A percentile compares a stretch with the other conserved stretches of the same genome.
These are phyloP conservation scores for Cotesia congregata DNA, from an alignment of 2,888 invertebrate genomes.

Conservation along the genomic window DNA sequence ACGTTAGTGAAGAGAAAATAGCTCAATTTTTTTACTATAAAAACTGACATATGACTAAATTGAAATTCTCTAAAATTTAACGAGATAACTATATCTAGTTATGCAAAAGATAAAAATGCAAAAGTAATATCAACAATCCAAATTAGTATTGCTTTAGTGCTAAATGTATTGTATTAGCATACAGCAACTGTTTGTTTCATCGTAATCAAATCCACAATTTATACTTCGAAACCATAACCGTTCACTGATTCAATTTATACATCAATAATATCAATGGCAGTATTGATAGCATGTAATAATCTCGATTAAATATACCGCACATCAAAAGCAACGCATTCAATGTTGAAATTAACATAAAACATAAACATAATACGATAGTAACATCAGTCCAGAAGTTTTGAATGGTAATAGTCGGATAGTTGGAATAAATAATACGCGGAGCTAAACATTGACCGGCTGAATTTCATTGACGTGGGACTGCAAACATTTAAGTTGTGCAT, in stretches of 20 bases:
- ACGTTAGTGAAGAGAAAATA: too few species aligned
- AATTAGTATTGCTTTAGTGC: too few species aligned
- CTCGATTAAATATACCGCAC: not conserved
- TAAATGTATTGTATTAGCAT: too few species aligned
- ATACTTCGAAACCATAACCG: not conserved
- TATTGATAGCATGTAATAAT: not conserved
- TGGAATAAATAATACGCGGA: not conserved
- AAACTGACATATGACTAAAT: too few species aligned
- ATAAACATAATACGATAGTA: not conserved
- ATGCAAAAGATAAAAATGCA: too few species aligned
- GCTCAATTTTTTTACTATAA: too few species aligned
- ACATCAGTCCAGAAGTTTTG: not conserved
- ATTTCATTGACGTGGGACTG: too few species aligned
- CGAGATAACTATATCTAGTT: too few species aligned
- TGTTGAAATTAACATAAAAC: not conserved
- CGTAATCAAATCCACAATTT: not conserved
- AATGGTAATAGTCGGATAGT: not conserved
- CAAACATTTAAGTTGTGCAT: not conserved
- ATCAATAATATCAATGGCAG: not conserved
- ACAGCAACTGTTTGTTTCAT: too few species aligned
- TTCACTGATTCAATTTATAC: not conserved
- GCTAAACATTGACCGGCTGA: too few species aligned
- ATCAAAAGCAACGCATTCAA: not conserved
- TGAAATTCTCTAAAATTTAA: too few species aligned
- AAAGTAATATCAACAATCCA: too few species aligned